Conservation (phyloP, 1,140 invertebrate species). For the Drusus annulatus region DNA sequence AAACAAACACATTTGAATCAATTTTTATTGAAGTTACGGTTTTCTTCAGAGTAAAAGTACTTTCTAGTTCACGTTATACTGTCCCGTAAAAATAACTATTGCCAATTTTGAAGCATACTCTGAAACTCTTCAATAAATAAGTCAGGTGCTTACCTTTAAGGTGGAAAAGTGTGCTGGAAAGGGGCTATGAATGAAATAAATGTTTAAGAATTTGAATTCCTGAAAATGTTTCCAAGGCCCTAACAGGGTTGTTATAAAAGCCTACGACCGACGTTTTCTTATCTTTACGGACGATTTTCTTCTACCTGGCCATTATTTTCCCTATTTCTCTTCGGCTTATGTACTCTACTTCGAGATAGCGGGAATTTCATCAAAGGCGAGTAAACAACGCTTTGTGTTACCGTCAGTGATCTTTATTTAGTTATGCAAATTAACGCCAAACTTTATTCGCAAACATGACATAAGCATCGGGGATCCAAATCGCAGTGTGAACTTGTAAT, state of each 20-base stretch:
- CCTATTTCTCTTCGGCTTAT: slow-evolving; percentile 12
- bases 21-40: no score
- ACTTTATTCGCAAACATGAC: slow-evolving; percentile 10
- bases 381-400: slow-evolving; percentile 40
- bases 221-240: not conserved
- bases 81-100: no score
- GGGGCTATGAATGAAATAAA: slow-evolving; percentile 5
- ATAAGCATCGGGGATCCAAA: not conserved
- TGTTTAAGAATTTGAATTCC: slow-evolving; percentile 21
- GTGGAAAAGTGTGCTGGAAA: not conserved
- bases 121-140: not conserved
- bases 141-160: not conserved
- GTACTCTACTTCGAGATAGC: slow-evolving; percentile 30
- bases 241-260: slow-evolving; percentile 30
- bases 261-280: slow-evolving; percentile 19
- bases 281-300: slow-evolving; percentile 34
- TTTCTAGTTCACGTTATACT: no score
- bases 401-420: slow-evolving; percentile 35
- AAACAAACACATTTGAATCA: no score
- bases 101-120: no score
- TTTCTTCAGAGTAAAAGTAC: no score
- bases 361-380: slow-evolving; percentile 45
- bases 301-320: slow-evolving; percentile 28
- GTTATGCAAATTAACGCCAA: slow-evolving; percentile 40
- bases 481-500: no score